Base-by-base conservation (phyloP, 1,140 invertebrate species). In the Andricus grossulariae region DNA sequence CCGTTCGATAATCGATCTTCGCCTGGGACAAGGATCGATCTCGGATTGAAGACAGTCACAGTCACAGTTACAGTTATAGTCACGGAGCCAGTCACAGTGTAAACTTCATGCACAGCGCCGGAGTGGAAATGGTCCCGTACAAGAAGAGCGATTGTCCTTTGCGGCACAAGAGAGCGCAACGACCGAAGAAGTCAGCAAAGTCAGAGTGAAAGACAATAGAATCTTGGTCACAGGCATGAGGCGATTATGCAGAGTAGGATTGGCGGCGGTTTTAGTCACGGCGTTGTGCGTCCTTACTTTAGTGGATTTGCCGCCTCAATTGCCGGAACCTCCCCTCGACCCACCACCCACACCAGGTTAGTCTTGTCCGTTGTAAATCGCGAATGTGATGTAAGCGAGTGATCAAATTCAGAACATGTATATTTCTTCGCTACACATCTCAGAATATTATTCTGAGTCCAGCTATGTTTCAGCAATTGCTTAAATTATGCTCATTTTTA, bases 221-320 rank as follows among this genome's bases (percentile, higher is more conserved):
- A 90, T 90, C 88, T 82, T 87, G 82, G 85, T 88, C 74, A 84
- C 82, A 57, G 86, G 85, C 72, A 88, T 87, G 80, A 89, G 85
- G 76, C 88, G 84, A 83, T 87, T 89, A 84, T 89, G 86, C 87
- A 90, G 89, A 89, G 87, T 88, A 51, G 88, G 88, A 75, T 83
- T 90, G 51, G 87, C 84, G 77, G 89, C 87, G 73, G 84, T 89
- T 74, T 75, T 90, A 80, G 86, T 87, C 79, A 90, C 89, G 71
- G 89, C 88, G 73, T 80, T 90, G 75, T 90, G 86, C 82, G 84
- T 88, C 78, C 86, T 90, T 75, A 87, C 87, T 80, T 85, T 90
- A 51, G 81, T 90, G 3, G 89, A 90, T 82, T 87, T 88, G 83
- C 89, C 87, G 75, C 87, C 82, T 10, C 87, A 88, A 83, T 86